Evolutionary conservation across 2,888 invertebrate species (phyloP), one percentile per base, ranked within the genome.

Genomic region (Euzophera pinguis): DNA sequence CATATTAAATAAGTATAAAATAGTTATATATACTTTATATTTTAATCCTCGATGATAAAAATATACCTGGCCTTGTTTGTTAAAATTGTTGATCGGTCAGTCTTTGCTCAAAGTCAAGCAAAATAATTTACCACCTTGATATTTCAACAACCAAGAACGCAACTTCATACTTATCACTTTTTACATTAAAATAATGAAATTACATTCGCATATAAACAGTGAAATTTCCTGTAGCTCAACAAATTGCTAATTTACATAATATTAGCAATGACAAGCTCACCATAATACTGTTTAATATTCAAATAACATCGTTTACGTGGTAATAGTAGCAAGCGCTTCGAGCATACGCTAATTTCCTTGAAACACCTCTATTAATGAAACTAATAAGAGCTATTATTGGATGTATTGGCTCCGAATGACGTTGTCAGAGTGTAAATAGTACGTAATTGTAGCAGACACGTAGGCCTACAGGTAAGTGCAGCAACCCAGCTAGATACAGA

Each of bases 391-490:
- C 73, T 64, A 75, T 69, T 78, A 79, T 76, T 64, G 73, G 67
- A 63, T 71, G 69, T 71, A 65, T 71, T 64, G 64, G 62, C 60
- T 52, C 55, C 13, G 14, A 59, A 62, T 54, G 51, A 64, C 62
- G 68, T 81, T 81, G 72, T 71, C 75, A 79, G 81, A 77, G 63
- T 55, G 67, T 76, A 75, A n/a, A 78, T 67, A 67, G 73, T 73
- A 67, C 72, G 72, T 80, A 80, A 80, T 79, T 81, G 80, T 80
- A 71, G 69, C 74, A 69, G 65, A 79, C 77, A 82, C 80, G 76
- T 78, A 71, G 73, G 63, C 62, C 52, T 64, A 65, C 76, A 76
- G 77, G 79, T 83, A 78, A 76, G 72, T 78, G 67, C 68, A 67
- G 70, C 77, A 77, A 87, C 65, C 74, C 86, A 65, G 58, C 83